Evolutionary conservation across 2,797 vertebrate species (phyloP).

Genomic region (Parauchenoglanis ngamensis): DNA sequence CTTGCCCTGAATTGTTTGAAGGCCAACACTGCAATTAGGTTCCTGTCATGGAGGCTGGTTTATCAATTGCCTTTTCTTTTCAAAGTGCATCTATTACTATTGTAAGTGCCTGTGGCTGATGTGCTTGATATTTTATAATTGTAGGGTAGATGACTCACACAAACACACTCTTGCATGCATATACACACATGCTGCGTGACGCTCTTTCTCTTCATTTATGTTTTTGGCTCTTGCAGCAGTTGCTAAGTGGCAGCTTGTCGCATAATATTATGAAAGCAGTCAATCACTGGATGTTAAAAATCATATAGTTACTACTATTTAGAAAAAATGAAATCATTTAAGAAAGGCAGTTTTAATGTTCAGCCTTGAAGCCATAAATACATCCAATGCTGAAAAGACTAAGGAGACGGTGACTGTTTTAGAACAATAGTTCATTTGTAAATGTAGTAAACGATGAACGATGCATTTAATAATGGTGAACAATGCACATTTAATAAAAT

Average conservation of each 20-base stretch:
- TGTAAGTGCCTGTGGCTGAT: slow-evolving; percentile 22
- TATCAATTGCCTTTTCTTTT: slow-evolving; percentile 40
- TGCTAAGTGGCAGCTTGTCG: background rate
- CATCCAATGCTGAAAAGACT: background rate
- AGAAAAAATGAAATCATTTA: background rate
- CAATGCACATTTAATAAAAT: background rate
- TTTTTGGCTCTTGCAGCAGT: background rate
- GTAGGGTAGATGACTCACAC: background rate
- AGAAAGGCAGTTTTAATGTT: background rate
- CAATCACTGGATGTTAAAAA: background rate
- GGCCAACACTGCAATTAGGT: slow-evolving; percentile 22
- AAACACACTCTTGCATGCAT: slow-evolving; percentile 42
- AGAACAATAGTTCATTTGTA: background rate
- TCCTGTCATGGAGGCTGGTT: slow-evolving; percentile 46
- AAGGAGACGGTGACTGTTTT: background rate
- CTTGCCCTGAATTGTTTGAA: slow-evolving; percentile 27
- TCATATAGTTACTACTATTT: background rate
- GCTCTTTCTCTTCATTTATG: background rate
- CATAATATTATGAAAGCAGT: slow-evolving; percentile 6
- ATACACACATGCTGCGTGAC: slow-evolving; percentile 14
- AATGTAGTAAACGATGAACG: background rate
- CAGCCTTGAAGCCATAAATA: background rate
- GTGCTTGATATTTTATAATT: slow-evolving; percentile 14
- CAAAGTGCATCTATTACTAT: background rate
- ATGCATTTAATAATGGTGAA: no score